A percentile compares a stretch with the other conserved stretches of the same genome.
These are phyloP conservation scores for Rhegmatorhina hoffmannsi DNA, from an alignment of 2,113 vertebrate species.

Conservation along the genomic window DNA sequence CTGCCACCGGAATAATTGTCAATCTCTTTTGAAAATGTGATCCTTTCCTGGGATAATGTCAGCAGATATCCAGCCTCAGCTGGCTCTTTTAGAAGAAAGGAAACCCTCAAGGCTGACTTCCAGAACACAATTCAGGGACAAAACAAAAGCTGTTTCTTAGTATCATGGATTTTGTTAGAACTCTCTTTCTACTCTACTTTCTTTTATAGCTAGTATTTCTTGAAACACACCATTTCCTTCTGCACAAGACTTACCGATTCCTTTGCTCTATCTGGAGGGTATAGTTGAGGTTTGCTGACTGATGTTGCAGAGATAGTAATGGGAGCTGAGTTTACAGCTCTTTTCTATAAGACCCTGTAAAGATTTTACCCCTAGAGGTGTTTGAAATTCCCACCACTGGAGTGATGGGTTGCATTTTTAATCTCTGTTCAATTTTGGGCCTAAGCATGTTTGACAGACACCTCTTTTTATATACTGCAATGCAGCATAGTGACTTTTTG, in stretches of 20 bases:
- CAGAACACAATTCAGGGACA: not conserved
- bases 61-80: not conserved
- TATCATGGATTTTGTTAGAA: not conserved
- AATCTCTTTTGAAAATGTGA: not conserved
- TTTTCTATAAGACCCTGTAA: not conserved
- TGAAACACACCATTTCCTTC: not conserved
- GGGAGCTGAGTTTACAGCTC: not conserved
- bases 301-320: not conserved
- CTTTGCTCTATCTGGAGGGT: not conserved
- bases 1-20: not conserved
- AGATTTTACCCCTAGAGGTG: not conserved
- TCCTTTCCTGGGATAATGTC: not conserved
- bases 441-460: not conserved
- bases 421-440: not conserved
- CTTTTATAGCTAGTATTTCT: not conserved
- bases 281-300: not conserved
- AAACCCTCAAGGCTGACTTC: not conserved
- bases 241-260: not conserved
- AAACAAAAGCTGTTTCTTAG: not conserved
- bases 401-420: not conserved
- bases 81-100: not conserved
- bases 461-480: not conserved
- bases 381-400: not conserved
- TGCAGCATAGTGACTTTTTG: not conserved
- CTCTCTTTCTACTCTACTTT: not conserved